Evolutionary conservation across 2,888 invertebrate genomes (phyloP), one percentile per base, ranked within the genome.

Genomic region (Colletes collaris): DNA sequence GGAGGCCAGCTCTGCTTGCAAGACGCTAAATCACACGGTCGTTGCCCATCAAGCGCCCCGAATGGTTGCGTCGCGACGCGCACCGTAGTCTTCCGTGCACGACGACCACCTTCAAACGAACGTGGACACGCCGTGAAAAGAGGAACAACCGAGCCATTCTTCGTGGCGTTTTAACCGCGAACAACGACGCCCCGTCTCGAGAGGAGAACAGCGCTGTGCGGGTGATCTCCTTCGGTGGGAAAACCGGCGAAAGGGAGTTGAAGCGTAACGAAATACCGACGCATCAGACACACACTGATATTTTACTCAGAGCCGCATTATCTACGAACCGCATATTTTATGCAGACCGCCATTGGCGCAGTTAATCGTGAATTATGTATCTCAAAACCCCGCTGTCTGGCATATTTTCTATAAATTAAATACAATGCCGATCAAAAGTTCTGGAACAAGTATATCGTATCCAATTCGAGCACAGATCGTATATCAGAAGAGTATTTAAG

Each of bases 1-100:
- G 27, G 27, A 27, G 27, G 27, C 27, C 27, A 27, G 27, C 27
- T 2, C 27, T 27, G 27, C 11, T 73, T 10, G 71, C 66, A 50
- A 60, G 27, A 10, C 37, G 19, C 37, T 46, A 66, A 79, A 56
- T 70, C 71, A 71, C 74, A 79, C 60, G 79, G 65, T 79, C 55
- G 63, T 69, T 53, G 69, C 50, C 16, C 67, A 50, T n/a, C 58
- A n/a, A 40, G 16, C 49, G 58, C 44, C 52, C 46, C 16, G 37
- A 71, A 50, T 35, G 56, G 56, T 58, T 35, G 63, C 58, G 55
- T 58, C 67, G 58, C 58, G n/a, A 19, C 37, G 37, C 64, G 60
- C 68, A 70, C 64, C 69, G 49, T 59, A 55, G 58, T 79, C 70
- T 75, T 56, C 67, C 70, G 60, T 69, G 64, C 68, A 56, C 53